phyloP scores from a whole-genome alignment of 2,797 vertebrate genomes.

The Erethizon dorsatum region DNA sequence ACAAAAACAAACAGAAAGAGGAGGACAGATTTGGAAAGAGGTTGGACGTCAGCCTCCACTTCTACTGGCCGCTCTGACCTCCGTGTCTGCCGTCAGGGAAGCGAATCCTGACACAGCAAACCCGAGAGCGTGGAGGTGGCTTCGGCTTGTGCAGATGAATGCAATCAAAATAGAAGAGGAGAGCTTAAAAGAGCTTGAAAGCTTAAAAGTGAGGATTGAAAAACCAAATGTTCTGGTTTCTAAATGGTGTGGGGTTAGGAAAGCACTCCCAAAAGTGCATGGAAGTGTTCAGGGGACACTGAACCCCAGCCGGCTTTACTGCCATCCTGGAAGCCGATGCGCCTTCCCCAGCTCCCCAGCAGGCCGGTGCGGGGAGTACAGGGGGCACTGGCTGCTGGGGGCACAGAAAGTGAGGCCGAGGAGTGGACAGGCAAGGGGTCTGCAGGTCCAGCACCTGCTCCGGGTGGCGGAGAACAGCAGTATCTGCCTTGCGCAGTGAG shows the following conservation, averaged over 20 bases:
- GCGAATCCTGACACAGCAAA: rapidly evolving
- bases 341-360: rapidly evolving
- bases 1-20: rapidly evolving
- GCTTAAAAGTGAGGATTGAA: not conserved
- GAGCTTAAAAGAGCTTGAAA: not conserved
- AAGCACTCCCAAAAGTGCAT: not conserved
- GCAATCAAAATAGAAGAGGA: not conserved
- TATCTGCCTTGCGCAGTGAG: not conserved
- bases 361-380: not conserved
- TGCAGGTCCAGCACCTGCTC: not conserved
- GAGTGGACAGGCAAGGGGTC: not conserved
- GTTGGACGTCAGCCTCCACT: rapidly evolving
- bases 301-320: rapidly evolving
- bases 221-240: not conserved
- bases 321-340: rapidly evolving
- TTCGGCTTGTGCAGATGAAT: not conserved
- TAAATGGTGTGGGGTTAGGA: too few relatives aligned
- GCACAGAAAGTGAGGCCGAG: not conserved
- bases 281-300: not conserved
- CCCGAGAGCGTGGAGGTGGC: not conserved
- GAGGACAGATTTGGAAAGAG: rapidly evolving
- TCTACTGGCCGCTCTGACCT: rapidly evolving
- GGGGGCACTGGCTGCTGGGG: rapidly evolving
- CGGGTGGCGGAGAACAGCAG: not conserved
- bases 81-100: rapidly evolving